These are phyloP conservation scores for Gouania willdenowi DNA, from an alignment of 2,797 vertebrate genomes.

Conservation along the genomic window DNA sequence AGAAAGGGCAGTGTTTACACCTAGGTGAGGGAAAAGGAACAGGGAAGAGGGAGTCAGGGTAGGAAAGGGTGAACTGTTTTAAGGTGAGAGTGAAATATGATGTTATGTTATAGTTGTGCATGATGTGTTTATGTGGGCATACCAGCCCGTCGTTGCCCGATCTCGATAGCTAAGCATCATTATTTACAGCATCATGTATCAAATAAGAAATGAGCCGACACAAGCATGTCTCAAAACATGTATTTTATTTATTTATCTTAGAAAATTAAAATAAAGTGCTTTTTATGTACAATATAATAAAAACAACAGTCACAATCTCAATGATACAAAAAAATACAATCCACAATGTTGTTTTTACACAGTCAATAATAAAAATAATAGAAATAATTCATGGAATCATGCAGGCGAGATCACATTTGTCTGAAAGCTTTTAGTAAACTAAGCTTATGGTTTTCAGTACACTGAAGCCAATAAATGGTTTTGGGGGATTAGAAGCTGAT, in stretches of 20 bases:
- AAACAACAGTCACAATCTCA: slow-evolving; percentile 78
- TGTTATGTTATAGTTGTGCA: no score
- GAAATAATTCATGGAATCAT: slow-evolving; percentile 55
- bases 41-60: no score
- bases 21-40: no score
- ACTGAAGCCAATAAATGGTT: slow-evolving; percentile 34
- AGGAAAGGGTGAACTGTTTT: no score
- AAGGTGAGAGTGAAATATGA: no score
- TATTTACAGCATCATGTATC: no score
- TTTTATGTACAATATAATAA: slow-evolving; percentile 80
- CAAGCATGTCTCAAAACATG: slow-evolving; percentile 57
- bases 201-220: neutral
- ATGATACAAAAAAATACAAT: slow-evolving; percentile 78
- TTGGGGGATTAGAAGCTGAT: slow-evolving; percentile 33
- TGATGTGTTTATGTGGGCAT: no score
- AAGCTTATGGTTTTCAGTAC: slow-evolving; percentile 48
- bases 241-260: slow-evolving; percentile 75
- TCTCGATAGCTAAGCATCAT: no score
- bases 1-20: no score
- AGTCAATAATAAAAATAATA: slow-evolving; percentile 40
- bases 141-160: no score
- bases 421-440: slow-evolving; percentile 66
- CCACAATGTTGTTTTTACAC: slow-evolving; percentile 76
- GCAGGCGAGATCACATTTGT: slow-evolving; percentile 76
- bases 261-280: slow-evolving; percentile 82